Percentiles rank a stretch among this genome's conserved stretches.
Conservation (phyloP, 2,888 invertebrate species). For the Nesidiocoris tenuis region DNA sequence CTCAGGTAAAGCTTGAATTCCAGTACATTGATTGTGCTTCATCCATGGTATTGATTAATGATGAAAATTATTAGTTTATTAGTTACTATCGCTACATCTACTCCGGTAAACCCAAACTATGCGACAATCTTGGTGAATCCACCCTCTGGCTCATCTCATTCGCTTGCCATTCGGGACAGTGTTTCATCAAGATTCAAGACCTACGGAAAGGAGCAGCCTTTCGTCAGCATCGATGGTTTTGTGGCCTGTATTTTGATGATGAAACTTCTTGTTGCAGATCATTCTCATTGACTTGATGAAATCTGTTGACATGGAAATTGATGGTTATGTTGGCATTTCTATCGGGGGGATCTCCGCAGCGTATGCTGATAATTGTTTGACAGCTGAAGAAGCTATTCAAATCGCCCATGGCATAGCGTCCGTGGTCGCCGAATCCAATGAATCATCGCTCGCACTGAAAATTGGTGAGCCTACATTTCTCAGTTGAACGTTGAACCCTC, state of each 20-base stretch:
- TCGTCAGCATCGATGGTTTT: too few species aligned
- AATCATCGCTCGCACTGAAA: not conserved
- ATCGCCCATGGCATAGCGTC: slow-evolving; percentile 78
- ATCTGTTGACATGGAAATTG: slow-evolving; percentile 64
- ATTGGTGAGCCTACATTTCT: slow-evolving; percentile 15
- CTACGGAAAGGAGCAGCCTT: too few species aligned
- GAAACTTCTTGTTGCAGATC: slow-evolving; percentile 56
- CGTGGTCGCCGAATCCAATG: slow-evolving; percentile 59
- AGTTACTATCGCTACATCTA: too few species aligned
- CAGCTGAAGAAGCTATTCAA: slow-evolving; percentile 81
- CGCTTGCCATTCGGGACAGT: too few species aligned
- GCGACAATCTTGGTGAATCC: too few species aligned
- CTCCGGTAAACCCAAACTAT: too few species aligned
- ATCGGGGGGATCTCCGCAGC: slow-evolving; percentile 94
- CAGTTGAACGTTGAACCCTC: too few species aligned
- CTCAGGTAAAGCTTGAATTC: slow-evolving; percentile 57
- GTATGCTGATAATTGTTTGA: slow-evolving; percentile 90
- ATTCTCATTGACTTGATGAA: slow-evolving; percentile 66
- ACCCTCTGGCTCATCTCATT: too few species aligned
- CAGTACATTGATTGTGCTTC: not conserved
- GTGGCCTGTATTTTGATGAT: too few species aligned
- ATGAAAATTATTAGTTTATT: too few species aligned
- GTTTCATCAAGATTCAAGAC: too few species aligned
- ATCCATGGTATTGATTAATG: not conserved
- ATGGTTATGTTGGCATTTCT: slow-evolving; percentile 82